phyloP scores from a whole-genome alignment of 2,113 vertebrate genomes.

The Dasyornis broadbenti region DNA sequence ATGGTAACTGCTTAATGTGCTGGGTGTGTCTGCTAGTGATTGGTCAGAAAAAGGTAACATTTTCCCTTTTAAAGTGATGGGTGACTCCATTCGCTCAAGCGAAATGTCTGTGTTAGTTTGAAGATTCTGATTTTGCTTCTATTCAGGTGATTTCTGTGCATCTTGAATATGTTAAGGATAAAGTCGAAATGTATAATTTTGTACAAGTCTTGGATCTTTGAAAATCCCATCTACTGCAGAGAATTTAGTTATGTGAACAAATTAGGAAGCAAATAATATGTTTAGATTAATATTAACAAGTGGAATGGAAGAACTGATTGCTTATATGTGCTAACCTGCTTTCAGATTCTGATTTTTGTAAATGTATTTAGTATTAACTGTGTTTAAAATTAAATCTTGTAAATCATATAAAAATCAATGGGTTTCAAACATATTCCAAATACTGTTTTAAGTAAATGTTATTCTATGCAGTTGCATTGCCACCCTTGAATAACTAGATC shows the following conservation, averaged over 20 bases:
- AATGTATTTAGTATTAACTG: neutral
- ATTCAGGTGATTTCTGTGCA: neutral
- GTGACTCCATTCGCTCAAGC: neutral
- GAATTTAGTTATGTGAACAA: neutral
- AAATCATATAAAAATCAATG: slow-evolving; percentile 12
- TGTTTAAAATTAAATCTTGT: slow-evolving; percentile 26
- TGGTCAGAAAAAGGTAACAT: neutral
- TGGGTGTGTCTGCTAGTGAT: neutral
- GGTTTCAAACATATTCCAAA: neutral
- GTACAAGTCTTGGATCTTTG: neutral
- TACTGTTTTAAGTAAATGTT: neutral
- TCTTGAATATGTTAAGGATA: neutral
- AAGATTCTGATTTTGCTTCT: neutral
- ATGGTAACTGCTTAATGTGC: neutral
- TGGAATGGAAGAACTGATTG: slow-evolving; percentile 22
- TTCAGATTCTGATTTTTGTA: neutral
- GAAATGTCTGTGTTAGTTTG: neutral
- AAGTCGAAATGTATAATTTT: neutral
- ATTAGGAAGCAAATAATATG: neutral
- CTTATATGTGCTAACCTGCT: neutral
- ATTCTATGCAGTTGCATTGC: slow-evolving; percentile 11
- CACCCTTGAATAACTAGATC: neutral
- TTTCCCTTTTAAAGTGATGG: neutral
- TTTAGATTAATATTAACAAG: neutral
- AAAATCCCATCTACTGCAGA: neutral